These are phyloP conservation scores for Sebastes oblongus DNA, from an alignment of 2,797 vertebrate genomes.

Conservation along the genomic window DNA sequence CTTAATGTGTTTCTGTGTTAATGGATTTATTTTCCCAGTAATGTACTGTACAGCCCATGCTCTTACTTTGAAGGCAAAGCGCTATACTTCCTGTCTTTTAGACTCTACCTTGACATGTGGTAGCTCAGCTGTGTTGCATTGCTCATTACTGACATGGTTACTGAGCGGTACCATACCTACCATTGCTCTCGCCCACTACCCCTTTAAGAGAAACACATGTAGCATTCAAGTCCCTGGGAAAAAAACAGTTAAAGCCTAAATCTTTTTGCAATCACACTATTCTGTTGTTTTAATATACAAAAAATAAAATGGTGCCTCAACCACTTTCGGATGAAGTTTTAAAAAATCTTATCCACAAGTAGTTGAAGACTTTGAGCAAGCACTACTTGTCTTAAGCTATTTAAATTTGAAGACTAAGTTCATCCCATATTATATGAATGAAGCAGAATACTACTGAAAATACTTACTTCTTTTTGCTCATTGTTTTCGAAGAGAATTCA, in stretches of 20 bases:
- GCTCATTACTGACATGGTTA: no score
- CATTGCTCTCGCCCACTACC: not conserved
- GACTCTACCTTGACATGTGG: accelerated
- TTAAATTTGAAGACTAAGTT: not conserved
- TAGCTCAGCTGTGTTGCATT: not conserved
- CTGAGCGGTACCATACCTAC: no score
- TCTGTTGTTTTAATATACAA: not conserved
- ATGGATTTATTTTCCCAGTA: no score
- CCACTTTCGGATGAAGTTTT: not conserved
- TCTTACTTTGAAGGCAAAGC: constrained; percentile 7
- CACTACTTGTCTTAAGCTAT: not conserved
- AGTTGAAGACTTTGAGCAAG: not conserved
- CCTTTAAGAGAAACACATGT: constrained; percentile 13
- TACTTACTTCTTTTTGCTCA: not conserved
- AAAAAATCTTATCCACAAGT: not conserved
- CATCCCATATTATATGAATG: not conserved
- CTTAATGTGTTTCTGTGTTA: not conserved
- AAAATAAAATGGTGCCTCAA: not conserved
- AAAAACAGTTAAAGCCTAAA: not conserved
- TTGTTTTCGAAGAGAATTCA: no score
- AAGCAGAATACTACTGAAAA: not conserved
- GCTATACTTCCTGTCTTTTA: not conserved
- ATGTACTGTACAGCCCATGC: not conserved
- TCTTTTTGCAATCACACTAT: not conserved
- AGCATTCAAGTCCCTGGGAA: constrained; percentile 10